Evolutionary conservation across 2,797 vertebrate species (phyloP).

Genomic region (Lophius americanus): DNA sequence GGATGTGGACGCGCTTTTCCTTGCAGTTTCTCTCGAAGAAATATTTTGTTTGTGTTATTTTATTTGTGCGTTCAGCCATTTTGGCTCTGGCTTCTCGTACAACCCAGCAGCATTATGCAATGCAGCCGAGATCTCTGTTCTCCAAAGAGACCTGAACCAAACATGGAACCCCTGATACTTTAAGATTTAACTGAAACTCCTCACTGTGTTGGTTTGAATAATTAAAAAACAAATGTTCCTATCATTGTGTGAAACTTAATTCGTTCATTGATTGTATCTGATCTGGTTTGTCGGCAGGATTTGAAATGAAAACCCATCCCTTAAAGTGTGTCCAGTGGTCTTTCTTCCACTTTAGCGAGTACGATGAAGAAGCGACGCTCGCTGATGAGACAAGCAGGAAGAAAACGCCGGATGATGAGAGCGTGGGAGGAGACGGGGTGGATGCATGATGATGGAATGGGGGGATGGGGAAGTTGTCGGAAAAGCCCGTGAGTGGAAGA

Average conservation of each 20-base stretch:
- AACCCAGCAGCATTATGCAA: background rate
- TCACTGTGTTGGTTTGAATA: background rate
- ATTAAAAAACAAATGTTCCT: background rate
- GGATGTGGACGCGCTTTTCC: background rate
- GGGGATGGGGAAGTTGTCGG: constrained; percentile 41
- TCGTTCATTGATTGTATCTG: background rate
- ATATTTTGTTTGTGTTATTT: constrained; percentile 2
- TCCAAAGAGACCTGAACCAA: background rate
- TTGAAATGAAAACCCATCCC: constrained; percentile 4
- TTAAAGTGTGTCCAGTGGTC: constrained; percentile 1
- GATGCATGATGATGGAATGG: constrained; percentile 39
- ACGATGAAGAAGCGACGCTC: constrained; percentile 19
- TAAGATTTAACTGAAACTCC: background rate
- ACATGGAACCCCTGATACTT: background rate
- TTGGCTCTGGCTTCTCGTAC: background rate
- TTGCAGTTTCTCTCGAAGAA: background rate
- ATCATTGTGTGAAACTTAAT: background rate
- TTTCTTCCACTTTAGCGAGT: background rate
- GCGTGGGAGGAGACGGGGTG: constrained; percentile 52
- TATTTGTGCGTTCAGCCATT: constrained; percentile 7
- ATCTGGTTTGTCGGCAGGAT: background rate
- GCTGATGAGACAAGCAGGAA: constrained; percentile 53
- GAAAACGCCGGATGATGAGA: constrained; percentile 62
- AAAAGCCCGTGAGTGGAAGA: constrained; percentile 35
- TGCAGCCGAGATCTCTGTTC: background rate